phyloP scores from a whole-genome alignment of 1,140 invertebrate species.

The Zeugodacus cucurbitae region DNA sequence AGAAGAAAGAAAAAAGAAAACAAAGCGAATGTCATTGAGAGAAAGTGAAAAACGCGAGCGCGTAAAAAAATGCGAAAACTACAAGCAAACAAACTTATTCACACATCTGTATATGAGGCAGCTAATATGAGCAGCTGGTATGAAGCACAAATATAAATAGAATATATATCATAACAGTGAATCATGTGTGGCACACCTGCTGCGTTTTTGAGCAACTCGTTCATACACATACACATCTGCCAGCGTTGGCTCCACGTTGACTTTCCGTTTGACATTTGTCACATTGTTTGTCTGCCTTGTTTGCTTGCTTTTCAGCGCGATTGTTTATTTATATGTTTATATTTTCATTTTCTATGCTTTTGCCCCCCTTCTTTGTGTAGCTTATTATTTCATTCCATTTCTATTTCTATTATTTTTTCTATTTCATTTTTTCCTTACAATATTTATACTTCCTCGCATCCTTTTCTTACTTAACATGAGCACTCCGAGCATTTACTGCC shows the following conservation, averaged over 20 bases:
- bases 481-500: neutral
- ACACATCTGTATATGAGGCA: neutral
- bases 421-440: neutral
- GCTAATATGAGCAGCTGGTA: neutral
- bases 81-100: neutral
- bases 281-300: neutral
- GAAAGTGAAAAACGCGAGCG: neutral
- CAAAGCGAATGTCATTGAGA: neutral
- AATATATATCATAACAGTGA: no score
- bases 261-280: neutral
- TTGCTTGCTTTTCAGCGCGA: neutral
- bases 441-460: neutral
- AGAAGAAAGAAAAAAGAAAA: neutral
- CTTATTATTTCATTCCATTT: neutral
- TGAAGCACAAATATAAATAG: neutral
- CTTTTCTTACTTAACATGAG: neutral
- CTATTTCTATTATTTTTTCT: neutral
- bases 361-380: neutral
- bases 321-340: neutral
- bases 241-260: neutral
- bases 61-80: neutral
- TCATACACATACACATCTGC: neutral
- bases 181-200: constrained; percentile 3
- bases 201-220: neutral
- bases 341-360: neutral